These are phyloP conservation scores for Girardia tigrina DNA, from an alignment of 2,888 invertebrate species.

Conservation along the genomic window DNA sequence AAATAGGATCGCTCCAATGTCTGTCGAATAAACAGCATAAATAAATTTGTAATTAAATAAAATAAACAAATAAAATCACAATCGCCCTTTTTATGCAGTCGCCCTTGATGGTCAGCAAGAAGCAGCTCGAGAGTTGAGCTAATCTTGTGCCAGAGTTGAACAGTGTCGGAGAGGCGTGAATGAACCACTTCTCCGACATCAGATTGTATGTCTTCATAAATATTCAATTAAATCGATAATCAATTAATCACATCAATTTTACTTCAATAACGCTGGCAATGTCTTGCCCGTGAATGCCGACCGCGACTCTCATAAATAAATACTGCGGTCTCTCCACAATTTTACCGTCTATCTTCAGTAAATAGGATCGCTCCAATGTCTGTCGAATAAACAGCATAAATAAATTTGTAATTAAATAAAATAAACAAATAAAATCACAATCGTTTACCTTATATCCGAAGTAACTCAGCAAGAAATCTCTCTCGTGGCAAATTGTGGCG, in stretches of 20 bases:
- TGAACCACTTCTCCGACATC: slow-evolving; percentile 82
- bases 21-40: slow-evolving; percentile 49
- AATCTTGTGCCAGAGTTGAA: slow-evolving; percentile 80
- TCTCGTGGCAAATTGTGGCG: slow-evolving; percentile 84
- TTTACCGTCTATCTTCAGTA: slow-evolving; percentile 75
- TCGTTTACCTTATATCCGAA: slow-evolving; percentile 83
- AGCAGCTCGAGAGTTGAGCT: slow-evolving; percentile 65
- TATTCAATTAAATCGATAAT: not conserved
- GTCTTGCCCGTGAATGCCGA: slow-evolving; percentile 86
- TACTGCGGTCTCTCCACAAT: slow-evolving; percentile 92
- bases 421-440: no score
- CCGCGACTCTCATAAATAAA: slow-evolving; percentile 89
- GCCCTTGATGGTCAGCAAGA: slow-evolving; percentile 76
- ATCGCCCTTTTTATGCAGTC: slow-evolving; percentile 73
- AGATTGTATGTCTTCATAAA: slow-evolving; percentile 69
- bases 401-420: no score
- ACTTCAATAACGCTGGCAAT: slow-evolving; percentile 75
- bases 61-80: no score
- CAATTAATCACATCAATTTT: no score
- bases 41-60: no score
- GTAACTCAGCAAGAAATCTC: slow-evolving; percentile 89
- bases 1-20: slow-evolving; percentile 87
- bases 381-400: slow-evolving; percentile 45
- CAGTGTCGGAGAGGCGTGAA: slow-evolving; percentile 90
- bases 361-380: slow-evolving; percentile 83